phyloP scores from a whole-genome alignment of 2,797 vertebrate species.

The Gadopsis bispinosus region DNA sequence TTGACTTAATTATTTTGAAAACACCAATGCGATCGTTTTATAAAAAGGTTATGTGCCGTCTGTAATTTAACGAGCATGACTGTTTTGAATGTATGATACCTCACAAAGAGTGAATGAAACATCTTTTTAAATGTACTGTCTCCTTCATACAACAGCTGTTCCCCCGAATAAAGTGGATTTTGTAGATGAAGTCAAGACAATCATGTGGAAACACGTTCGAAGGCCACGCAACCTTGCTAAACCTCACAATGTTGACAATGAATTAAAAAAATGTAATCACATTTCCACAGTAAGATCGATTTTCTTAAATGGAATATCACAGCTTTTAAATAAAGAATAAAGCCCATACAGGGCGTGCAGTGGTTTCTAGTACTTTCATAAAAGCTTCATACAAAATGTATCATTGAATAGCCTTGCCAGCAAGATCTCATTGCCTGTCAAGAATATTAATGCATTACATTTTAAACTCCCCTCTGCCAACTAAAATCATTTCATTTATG shows the following conservation, averaged over 20 bases:
- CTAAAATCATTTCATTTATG: conserved; percentile 84
- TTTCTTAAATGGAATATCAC: conserved; percentile 61
- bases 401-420: conserved; percentile 60
- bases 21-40: conserved; percentile 10
- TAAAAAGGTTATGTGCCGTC: conserved; percentile 25
- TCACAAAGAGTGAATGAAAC: conserved; percentile 28
- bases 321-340: conserved; percentile 59
- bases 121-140: conserved; percentile 25
- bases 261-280: conserved; percentile 52
- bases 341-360: conserved; percentile 50
- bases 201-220: conserved; percentile 48
- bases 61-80: conserved; percentile 20
- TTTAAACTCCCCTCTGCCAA: conserved; percentile 73
- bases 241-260: conserved; percentile 34
- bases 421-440: conserved; percentile 79
- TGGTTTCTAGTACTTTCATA: conserved; percentile 49
- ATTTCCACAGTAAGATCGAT: conserved; percentile 53
- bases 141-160: conserved; percentile 39
- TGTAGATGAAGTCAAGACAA: conserved; percentile 40
- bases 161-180: conserved; percentile 48
- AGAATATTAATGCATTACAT: conserved; percentile 75
- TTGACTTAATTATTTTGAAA: conserved; percentile 19
- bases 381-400: conserved; percentile 60
- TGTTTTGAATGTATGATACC: conserved; percentile 32
- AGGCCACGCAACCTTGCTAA: conserved; percentile 58